Evolutionary conservation across 2,888 invertebrate species (phyloP), one percentile per base, ranked within the genome.

Genomic region (Venusia cambrica): DNA sequence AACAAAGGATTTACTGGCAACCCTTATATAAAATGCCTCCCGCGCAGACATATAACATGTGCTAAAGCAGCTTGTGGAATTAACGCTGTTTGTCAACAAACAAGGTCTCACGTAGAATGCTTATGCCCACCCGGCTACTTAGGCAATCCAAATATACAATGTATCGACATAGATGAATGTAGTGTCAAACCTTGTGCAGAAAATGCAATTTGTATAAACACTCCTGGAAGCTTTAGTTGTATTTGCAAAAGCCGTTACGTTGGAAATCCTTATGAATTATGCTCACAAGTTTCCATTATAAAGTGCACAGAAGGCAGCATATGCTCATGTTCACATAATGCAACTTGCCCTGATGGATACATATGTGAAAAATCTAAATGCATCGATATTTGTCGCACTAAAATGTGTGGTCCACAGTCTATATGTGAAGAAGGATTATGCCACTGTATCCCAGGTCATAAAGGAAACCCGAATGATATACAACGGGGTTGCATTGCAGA

Each of bases 151-250:
- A 96, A 94, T 66, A 90, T 96, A 37, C 90, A 91, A 48, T 97
- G 97, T 65, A 91, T 91, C 56, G 96, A 96, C 64, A 90, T 95
- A 29, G 92, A 96, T 62, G 96, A 96, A 77, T 96, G 96, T 63
- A 88, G 87, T 40, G 91, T 91, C 46, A 92, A 92, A 57, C 94
- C 94, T 0, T 95, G 95, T 61, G 96, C 94, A 3, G 89, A 90
- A 57, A 94, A 95, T 68, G 96, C 97, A 0, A 92, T 93, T 20
- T 98, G 98, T 64, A 93, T 97, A 47, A 97, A 98, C 68, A 94
- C 94, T 0, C 90, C 93, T 5, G 97, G 97, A 30, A 92, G 94
- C 55, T 97, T 92, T 68, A 95, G 95, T 65, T 98, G 98, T 70
- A 90, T 94, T 18, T 98, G 98, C 65, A 92, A 94, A 64, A 93